phyloP scores from a whole-genome alignment of 2,113 vertebrate species.

The Clarias batrachus region DNA sequence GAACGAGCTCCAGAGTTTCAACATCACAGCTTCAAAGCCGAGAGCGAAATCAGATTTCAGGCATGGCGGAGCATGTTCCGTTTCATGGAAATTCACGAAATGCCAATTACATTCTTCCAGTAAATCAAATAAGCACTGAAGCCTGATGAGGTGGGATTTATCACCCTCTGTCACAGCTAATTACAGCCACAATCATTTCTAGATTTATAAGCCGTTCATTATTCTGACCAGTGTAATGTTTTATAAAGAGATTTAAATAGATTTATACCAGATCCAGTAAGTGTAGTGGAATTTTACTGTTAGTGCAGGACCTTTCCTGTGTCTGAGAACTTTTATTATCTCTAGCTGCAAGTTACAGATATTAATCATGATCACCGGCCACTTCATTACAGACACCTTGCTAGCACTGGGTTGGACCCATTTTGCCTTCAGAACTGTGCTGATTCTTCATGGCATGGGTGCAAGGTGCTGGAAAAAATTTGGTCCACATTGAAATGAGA shows the following conservation, averaged over 20 bases:
- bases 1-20: not conserved
- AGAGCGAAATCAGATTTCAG: not conserved
- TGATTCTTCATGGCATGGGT: too few species aligned
- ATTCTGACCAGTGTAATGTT: not conserved
- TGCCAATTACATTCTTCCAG: not conserved
- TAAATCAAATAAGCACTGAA: slow-evolving; percentile 4
- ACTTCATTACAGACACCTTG: not conserved
- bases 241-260: slow-evolving; percentile 8
- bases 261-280: slow-evolving; percentile 19
- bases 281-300: not conserved
- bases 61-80: not conserved
- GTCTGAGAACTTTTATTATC: not conserved
- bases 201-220: not conserved
- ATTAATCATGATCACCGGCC: not conserved
- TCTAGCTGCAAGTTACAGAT: not conserved
- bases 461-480: too few species aligned
- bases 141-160: slow-evolving; percentile 27
- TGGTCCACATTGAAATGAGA: too few species aligned
- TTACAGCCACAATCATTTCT: not conserved
- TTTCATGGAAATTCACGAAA: not conserved
- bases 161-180: not conserved
- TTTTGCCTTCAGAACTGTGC: too few species aligned
- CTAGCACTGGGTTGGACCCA: too few species aligned
- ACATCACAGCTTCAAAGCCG: too few species aligned
- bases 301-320: not conserved